These are phyloP conservation scores for Apolygus lucorum DNA, from an alignment of 1,140 invertebrate species.

Conservation along the genomic window DNA sequence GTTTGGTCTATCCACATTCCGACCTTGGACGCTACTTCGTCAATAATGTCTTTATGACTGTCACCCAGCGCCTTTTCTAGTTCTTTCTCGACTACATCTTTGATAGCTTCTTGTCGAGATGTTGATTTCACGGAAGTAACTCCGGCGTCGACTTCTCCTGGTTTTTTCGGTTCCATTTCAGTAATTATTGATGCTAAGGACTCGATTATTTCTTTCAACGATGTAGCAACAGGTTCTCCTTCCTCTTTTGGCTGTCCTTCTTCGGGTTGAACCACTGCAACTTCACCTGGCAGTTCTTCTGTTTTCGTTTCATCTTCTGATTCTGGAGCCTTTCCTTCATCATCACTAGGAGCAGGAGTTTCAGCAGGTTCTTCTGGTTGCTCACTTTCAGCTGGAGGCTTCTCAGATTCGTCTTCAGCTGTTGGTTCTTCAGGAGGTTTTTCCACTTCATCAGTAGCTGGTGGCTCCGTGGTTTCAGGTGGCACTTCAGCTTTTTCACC, in stretches of 20 bases:
- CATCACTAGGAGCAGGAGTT: too few species aligned
- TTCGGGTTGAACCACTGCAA: too few species aligned
- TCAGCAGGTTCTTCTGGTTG: too few species aligned
- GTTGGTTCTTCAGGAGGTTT: neutral
- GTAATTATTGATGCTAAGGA: neutral
- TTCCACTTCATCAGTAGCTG: neutral
- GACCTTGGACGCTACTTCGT: constrained; percentile 3
- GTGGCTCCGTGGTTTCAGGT: neutral
- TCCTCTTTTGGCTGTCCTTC: neutral
- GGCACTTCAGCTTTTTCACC: neutral
- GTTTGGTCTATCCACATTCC: constrained; percentile 11
- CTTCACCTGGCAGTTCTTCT: too few species aligned
- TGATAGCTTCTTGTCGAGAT: neutral
- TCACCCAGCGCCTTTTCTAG: neutral
- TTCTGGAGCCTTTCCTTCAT: too few species aligned
- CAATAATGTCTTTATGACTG: neutral
- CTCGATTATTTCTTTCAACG: neutral
- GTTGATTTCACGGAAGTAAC: too few species aligned
- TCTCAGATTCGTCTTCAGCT: too few species aligned
- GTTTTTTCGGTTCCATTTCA: too few species aligned
- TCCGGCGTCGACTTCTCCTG: too few species aligned
- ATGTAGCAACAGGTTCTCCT: neutral
- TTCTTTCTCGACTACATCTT: neutral
- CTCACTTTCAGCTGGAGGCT: too few species aligned
- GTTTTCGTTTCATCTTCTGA: too few species aligned